phyloP scores from a whole-genome alignment of 2,888 invertebrate genomes.

The Hydropsyche betteni region DNA sequence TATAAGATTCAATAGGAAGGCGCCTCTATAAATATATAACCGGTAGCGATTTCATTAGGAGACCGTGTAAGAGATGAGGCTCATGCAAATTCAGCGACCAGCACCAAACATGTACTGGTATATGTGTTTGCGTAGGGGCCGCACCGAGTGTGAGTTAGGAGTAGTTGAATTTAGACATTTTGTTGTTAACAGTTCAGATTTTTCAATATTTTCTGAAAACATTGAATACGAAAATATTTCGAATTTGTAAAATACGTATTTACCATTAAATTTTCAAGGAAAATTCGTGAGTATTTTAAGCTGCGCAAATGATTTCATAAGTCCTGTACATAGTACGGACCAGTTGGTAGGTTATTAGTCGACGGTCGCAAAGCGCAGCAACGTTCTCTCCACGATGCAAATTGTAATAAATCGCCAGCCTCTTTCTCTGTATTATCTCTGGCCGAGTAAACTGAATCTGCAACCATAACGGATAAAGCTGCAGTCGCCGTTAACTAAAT shows the following conservation, averaged over 20 bases:
- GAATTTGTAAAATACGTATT: too few relatives aligned
- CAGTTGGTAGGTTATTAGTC: slow-evolving; percentile 4
- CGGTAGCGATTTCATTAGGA: slow-evolving; percentile 42
- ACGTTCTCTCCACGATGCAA: slow-evolving; percentile 12
- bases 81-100: slow-evolving; percentile 44
- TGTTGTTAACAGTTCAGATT: too few relatives aligned
- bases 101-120: slow-evolving; percentile 12
- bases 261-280: too few relatives aligned
- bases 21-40: slow-evolving; percentile 6
- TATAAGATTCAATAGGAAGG: slow-evolving; percentile 22
- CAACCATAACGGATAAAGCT: slow-evolving; percentile 3
- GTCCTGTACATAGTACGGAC: background rate
- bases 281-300: too few relatives aligned
- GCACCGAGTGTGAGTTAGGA: too few relatives aligned
- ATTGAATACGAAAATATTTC: too few relatives aligned
- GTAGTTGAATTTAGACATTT: too few relatives aligned
- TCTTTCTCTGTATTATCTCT: slow-evolving; percentile 26
- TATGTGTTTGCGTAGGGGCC: background rate
- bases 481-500: background rate
- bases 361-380: background rate
- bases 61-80: slow-evolving; percentile 36
- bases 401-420: slow-evolving; percentile 27
- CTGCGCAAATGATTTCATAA: too few relatives aligned
- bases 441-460: background rate
- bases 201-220: too few relatives aligned